Evolutionary conservation across 2,113 vertebrate genomes (phyloP).

Genomic region (Ammodytes dubius): DNA sequence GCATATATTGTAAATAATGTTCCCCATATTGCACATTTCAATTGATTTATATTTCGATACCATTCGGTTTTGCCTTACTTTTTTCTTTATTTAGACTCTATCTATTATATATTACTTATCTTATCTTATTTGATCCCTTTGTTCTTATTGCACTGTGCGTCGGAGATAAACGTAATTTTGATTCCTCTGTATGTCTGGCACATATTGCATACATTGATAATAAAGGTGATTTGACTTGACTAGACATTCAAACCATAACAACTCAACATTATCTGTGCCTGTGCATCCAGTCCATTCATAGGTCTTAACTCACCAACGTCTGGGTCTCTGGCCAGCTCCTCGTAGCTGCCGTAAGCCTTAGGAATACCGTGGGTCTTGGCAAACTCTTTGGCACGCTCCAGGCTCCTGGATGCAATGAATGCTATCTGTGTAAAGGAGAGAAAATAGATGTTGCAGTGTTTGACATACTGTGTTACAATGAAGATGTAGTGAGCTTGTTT

Average conservation of each 20-base stretch:
- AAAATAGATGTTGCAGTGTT: slow-evolving; percentile 1
- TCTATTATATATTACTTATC: too few species aligned
- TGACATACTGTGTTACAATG: slow-evolving; percentile 9
- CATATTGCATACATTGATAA: too few species aligned
- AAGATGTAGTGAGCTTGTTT: slow-evolving; percentile 14
- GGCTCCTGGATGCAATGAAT: slow-evolving; percentile 82
- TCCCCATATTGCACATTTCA: too few species aligned
- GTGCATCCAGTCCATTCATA: neutral
- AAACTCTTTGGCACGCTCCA: slow-evolving; percentile 79
- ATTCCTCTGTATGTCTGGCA: too few species aligned
- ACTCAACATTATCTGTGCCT: slow-evolving; percentile 2
- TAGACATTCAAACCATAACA: slow-evolving; percentile 3
- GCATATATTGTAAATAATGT: too few species aligned
- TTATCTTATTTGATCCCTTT: too few species aligned
- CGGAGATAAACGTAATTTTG: too few species aligned
- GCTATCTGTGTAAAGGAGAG: slow-evolving; percentile 72
- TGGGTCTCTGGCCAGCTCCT: slow-evolving; percentile 82
- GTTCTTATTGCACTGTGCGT: too few species aligned
- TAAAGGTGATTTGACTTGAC: too few species aligned
- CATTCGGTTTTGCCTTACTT: too few species aligned
- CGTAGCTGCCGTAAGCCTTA: slow-evolving; percentile 83
- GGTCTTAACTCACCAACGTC: slow-evolving; percentile 77
- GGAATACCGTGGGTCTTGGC: slow-evolving; percentile 80
- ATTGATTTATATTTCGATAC: too few species aligned
- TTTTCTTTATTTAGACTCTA: too few species aligned